phyloP scores from a whole-genome alignment of 2,113 vertebrate genomes.

The Cololabis saira region DNA sequence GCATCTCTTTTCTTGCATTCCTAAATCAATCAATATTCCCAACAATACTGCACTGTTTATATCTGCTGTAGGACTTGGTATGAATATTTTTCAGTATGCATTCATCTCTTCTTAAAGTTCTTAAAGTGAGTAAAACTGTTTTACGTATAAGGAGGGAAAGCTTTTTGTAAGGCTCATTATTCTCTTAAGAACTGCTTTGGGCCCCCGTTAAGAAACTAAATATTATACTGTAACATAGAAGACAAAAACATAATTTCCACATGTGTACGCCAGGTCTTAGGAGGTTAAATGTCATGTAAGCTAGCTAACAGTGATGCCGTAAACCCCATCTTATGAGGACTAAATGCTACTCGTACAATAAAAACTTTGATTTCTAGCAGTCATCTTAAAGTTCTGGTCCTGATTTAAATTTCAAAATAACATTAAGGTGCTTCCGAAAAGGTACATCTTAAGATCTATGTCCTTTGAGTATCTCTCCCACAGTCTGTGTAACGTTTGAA shows the following conservation, averaged over 20 bases:
- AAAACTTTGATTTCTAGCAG: neutral
- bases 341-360: neutral
- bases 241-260: too few species aligned
- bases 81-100: neutral
- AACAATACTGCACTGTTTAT: neutral
- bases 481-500: neutral
- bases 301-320: conserved; percentile 8
- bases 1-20: too few species aligned
- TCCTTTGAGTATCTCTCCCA: neutral
- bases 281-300: too few species aligned
- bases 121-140: neutral
- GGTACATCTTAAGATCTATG: conserved; percentile 5
- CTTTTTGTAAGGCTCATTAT: too few species aligned
- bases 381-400: too few species aligned
- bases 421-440: neutral
- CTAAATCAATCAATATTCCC: too few species aligned
- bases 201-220: too few species aligned
- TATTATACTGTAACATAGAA: too few species aligned
- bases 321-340: neutral
- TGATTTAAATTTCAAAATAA: conserved; percentile 8
- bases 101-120: too few species aligned
- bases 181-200: too few species aligned
- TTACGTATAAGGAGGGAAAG: neutral
- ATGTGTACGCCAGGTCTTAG: too few species aligned
- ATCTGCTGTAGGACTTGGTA: neutral